Base-by-base conservation (phyloP, 2,888 invertebrate species). In the Prosopocoilus inquinatus region DNA sequence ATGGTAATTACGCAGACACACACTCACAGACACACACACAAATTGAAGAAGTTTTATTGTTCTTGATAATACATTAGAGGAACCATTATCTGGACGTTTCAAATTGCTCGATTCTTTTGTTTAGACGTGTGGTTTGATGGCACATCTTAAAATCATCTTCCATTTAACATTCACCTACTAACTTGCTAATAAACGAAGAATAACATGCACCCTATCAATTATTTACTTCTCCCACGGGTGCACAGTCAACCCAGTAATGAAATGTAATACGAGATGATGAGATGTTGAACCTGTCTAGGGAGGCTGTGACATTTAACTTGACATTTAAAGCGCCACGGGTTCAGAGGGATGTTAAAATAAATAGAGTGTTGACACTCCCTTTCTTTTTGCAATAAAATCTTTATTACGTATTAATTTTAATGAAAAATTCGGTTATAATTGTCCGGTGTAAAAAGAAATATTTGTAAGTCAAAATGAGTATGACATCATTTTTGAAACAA, bases 301-400 rank as follows among this genome's bases (percentile, higher is more conserved):
- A 66, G 63, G 69, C 68, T 67, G 68, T 69, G 70, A 65, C 70
- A 69, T 71, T 71, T 68, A 59, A 59, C 61, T 58, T 71, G 70
- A 70, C 71, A 70, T 71, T 71, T 70, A 59, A 64, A 63, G 67
- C 53, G 67, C 53, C 60, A 62, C 57, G 58, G 47, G 59, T 20
- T 20, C 20, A 4, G 20, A 20, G 20, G 20, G 20, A 20, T 2
- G 20, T 20, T 20, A 20, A 20, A 20, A 20, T 20, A 20, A 20
- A 20, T 20, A 20, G 20, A 20, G 3, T 2, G 20, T 20, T 4
- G 20, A 20, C 20, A 20, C 20, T 3, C 20, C 20, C 20, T 20
- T 20, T 1, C 20, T 20, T 20, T 20, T 20, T 20, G 4, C 4
- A 20, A 20, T 20, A 2, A 9, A 20, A 9, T 43, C 43, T 9